phyloP scores from a whole-genome alignment of 2,113 vertebrate genomes.

The Erinaceus europaeus region DNA sequence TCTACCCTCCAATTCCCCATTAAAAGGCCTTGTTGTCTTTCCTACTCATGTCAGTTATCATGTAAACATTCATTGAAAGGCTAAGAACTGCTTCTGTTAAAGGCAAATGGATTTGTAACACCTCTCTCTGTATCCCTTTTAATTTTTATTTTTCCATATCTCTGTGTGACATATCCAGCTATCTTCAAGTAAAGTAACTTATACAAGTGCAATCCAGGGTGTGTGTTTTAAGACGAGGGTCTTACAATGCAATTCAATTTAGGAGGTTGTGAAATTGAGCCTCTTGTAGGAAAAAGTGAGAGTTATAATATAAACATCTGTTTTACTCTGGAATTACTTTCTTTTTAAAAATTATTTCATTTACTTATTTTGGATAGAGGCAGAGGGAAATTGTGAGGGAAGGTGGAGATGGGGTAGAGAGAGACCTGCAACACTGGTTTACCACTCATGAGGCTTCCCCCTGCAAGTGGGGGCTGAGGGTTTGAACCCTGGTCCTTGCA shows the following conservation, averaged over 20 bases:
- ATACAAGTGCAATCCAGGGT: not conserved
- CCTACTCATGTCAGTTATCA: not conserved
- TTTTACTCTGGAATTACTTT: not conserved
- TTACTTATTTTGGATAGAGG: too few relatives aligned
- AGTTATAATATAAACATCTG: not conserved
- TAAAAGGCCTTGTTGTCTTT: not conserved
- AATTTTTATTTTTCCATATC: not conserved
- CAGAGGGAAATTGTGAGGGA: too few relatives aligned
- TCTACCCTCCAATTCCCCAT: not conserved
- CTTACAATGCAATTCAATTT: not conserved
- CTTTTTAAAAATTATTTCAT: too few relatives aligned
- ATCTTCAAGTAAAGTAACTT: not conserved
- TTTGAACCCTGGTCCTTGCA: too few relatives aligned
- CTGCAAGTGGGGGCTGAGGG: too few relatives aligned
- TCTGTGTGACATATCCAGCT: not conserved
- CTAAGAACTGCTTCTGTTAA: not conserved
- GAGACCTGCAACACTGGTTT: too few relatives aligned
- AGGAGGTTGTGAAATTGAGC: slow-evolving; percentile 17
- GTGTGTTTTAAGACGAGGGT: not conserved
- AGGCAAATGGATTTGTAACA: not conserved
- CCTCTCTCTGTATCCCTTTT: not conserved
- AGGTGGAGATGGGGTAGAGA: too few relatives aligned
- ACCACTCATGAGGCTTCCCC: too few relatives aligned
- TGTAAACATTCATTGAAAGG: not conserved
- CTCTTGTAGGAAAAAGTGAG: not conserved